Evolutionary conservation across 2,888 invertebrate genomes (phyloP).

Genomic region (Platypus cylindrus): DNA sequence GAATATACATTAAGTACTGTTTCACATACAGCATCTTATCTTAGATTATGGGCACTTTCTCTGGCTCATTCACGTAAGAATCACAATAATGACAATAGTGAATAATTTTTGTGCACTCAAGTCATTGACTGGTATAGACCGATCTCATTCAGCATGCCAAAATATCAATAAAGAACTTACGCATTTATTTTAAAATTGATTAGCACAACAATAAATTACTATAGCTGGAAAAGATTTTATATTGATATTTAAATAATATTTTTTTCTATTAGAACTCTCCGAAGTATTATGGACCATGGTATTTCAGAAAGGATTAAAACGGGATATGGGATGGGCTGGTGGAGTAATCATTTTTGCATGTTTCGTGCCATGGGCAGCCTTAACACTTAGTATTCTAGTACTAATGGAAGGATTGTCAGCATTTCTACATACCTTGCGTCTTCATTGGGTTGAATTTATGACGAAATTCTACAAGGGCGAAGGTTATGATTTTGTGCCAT

Average conservation of each 20-base stretch:
- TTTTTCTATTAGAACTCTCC: slow-evolving; percentile 24
- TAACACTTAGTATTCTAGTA: slow-evolving; percentile 71
- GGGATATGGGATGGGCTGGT: slow-evolving; percentile 37
- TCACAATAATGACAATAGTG: background rate
- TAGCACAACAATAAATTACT: too few relatives aligned
- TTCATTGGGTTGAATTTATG: slow-evolving; percentile 82
- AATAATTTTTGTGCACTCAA: background rate
- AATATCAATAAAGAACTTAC: too few relatives aligned
- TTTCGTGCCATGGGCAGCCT: slow-evolving; percentile 66
- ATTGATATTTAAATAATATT: background rate
- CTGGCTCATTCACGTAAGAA: slow-evolving; percentile 86
- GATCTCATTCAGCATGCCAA: too few relatives aligned
- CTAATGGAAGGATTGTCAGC: slow-evolving; percentile 88
- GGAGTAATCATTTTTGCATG: slow-evolving; percentile 45
- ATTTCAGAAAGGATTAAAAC: slow-evolving; percentile 15
- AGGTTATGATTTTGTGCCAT: slow-evolving; percentile 74
- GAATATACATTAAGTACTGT: slow-evolving; percentile 93
- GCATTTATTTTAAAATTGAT: too few relatives aligned
- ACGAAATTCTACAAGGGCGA: slow-evolving; percentile 76
- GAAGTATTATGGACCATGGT: slow-evolving; percentile 28
- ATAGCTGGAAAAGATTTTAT: background rate
- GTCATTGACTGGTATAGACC: too few relatives aligned
- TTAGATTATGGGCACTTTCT: slow-evolving; percentile 92
- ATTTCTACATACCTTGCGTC: slow-evolving; percentile 75
- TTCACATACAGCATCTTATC: slow-evolving; percentile 92